Percentiles rank a stretch among this genome's conserved stretches.
Conservation (phyloP, 2,888 invertebrate genomes). For the Nowickia ferox region DNA sequence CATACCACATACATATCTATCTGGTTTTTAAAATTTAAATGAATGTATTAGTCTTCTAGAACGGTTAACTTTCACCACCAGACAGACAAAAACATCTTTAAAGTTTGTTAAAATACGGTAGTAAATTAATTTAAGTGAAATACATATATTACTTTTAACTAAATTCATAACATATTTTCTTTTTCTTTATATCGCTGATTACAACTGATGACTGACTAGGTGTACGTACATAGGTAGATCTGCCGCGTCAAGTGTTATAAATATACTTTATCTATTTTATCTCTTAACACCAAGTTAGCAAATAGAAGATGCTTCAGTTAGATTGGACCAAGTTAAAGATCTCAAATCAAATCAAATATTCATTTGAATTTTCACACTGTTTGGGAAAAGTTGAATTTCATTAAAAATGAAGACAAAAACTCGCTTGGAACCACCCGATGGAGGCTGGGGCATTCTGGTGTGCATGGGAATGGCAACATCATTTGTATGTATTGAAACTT, state of each 20-base stretch:
- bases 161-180: background rate
- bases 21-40: background rate
- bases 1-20: background rate
- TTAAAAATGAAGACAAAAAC: constrained; percentile 70
- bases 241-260: constrained; percentile 54
- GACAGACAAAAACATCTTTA: background rate
- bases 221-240: background rate
- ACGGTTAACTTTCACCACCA: background rate
- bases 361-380: constrained; percentile 48
- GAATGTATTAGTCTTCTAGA: background rate
- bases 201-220: background rate
- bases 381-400: constrained; percentile 15
- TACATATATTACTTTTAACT: background rate
- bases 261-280: constrained; percentile 65
- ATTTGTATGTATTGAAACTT: constrained; percentile 86
- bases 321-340: constrained; percentile 36
- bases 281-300: constrained; percentile 58
- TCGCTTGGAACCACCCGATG: constrained; percentile 86
- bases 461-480: constrained; percentile 89
- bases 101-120: background rate
- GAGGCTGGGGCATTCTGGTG: constrained; percentile 92
- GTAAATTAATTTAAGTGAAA: background rate
- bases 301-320: constrained; percentile 48
- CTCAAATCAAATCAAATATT: constrained; percentile 16
- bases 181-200: constrained; percentile 4